These are phyloP conservation scores for Emmelina monodactyla DNA, from an alignment of 2,888 invertebrate genomes.

Conservation along the genomic window DNA sequence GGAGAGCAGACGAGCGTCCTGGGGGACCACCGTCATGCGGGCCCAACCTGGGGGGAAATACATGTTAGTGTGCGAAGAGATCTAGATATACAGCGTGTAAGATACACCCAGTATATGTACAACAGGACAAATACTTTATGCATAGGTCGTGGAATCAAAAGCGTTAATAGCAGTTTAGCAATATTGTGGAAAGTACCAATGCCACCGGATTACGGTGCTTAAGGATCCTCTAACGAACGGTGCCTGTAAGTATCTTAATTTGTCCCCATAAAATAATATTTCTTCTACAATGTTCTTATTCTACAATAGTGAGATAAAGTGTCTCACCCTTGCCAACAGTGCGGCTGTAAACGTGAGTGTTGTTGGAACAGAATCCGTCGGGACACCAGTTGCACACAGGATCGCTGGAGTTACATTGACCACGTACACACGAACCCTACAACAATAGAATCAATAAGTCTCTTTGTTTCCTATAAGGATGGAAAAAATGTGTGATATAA, in stretches of 20 bases:
- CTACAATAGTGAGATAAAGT: too few relatives aligned
- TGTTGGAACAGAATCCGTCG: conserved; percentile 54
- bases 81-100: not conserved
- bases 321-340: conserved; percentile 41
- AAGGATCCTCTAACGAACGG: too few relatives aligned
- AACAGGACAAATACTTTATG: not conserved
- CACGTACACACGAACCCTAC: conserved; percentile 58
- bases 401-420: conserved; percentile 49
- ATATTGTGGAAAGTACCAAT: too few relatives aligned
- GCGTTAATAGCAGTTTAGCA: too few relatives aligned
- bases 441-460: too few relatives aligned
- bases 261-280: too few relatives aligned
- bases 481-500: too few relatives aligned
- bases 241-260: too few relatives aligned
- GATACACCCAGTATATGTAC: not conserved
- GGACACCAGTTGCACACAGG: conserved; percentile 53
- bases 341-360: conserved; percentile 39
- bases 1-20: conserved; percentile 44
- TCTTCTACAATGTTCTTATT: too few relatives aligned
- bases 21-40: conserved; percentile 43
- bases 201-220: too few relatives aligned
- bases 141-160: not conserved
- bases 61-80: not conserved
- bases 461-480: too few relatives aligned
- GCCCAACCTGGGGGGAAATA: conserved; percentile 39